Evolutionary conservation across 2,113 vertebrate species (phyloP).

Genomic region (Centrocercus urophasianus): DNA sequence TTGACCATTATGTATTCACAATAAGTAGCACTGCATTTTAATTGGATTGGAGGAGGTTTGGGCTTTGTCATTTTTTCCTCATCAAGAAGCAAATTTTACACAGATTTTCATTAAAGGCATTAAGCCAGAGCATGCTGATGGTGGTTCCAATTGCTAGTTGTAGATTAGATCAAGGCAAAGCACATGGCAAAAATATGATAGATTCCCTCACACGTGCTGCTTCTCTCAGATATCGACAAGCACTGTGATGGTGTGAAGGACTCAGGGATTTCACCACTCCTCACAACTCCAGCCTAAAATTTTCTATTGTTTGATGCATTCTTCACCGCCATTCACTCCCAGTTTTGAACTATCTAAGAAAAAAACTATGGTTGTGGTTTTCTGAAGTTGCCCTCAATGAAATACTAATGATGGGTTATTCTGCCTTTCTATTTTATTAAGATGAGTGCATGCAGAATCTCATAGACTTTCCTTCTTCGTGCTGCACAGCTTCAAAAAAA

Average conservation of each 20-base stretch:
- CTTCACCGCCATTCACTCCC: background rate
- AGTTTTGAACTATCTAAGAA: background rate
- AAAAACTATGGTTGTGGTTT: background rate
- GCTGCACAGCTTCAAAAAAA: background rate
- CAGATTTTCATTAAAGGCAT: background rate
- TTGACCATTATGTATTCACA: fast-evolving
- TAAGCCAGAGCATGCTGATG: background rate
- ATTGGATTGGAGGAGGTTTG: background rate
- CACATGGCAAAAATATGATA: background rate
- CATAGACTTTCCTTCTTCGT: background rate
- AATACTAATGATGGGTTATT: background rate
- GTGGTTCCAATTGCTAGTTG: background rate
- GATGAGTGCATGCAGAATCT: background rate
- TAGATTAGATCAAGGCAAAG: background rate
- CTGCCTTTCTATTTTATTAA: background rate
- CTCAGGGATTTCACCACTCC: background rate
- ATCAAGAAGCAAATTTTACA: background rate
- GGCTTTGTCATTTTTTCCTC: background rate
- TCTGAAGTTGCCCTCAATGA: background rate
- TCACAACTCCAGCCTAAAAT: background rate
- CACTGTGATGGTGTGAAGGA: background rate
- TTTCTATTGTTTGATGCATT: background rate
- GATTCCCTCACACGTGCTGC: background rate
- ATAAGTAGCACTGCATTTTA: background rate
- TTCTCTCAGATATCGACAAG: background rate